Evolutionary conservation across 1,140 invertebrate species (phyloP).

Genomic region (Achatina immaculata): DNA sequence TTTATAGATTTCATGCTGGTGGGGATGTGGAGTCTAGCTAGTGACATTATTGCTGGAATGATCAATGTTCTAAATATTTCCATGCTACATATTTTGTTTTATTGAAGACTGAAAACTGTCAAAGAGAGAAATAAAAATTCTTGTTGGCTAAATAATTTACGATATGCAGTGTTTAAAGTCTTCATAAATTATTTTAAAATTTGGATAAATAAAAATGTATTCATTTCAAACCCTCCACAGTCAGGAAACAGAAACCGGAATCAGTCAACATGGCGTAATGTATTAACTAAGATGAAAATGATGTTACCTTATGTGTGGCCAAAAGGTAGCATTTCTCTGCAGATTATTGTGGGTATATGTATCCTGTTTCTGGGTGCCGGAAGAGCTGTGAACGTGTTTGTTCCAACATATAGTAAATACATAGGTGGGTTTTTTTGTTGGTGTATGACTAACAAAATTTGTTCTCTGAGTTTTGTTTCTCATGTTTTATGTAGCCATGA

Average conservation of each 20-base stretch:
- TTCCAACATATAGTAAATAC: slow-evolving; percentile 92
- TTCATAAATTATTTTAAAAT: too few species aligned
- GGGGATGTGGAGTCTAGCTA: too few species aligned
- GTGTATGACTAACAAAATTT: background rate
- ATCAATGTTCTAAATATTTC: too few species aligned
- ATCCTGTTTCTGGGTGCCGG: slow-evolving; percentile 83
- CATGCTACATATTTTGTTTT: too few species aligned
- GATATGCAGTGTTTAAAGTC: too few species aligned
- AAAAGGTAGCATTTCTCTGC: slow-evolving; percentile 81
- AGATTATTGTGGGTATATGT: slow-evolving; percentile 88
- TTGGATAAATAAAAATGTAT: too few species aligned
- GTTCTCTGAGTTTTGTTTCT: background rate
- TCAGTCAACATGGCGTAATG: slow-evolving; percentile 64
- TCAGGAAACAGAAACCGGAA: slow-evolving; percentile 17
- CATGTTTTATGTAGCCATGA: too few species aligned
- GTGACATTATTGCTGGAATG: too few species aligned
- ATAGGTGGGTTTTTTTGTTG: slow-evolving; percentile 75
- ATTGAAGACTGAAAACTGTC: too few species aligned
- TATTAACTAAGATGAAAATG: slow-evolving; percentile 82
- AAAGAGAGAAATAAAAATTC: too few species aligned
- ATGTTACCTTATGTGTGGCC: slow-evolving; percentile 96
- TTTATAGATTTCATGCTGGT: too few species aligned
- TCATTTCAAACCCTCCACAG: background rate
- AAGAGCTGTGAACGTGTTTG: slow-evolving; percentile 91
- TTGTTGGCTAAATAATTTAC: too few species aligned